Conservation (phyloP, 2,797 vertebrate species). For the Falco berigora region DNA sequence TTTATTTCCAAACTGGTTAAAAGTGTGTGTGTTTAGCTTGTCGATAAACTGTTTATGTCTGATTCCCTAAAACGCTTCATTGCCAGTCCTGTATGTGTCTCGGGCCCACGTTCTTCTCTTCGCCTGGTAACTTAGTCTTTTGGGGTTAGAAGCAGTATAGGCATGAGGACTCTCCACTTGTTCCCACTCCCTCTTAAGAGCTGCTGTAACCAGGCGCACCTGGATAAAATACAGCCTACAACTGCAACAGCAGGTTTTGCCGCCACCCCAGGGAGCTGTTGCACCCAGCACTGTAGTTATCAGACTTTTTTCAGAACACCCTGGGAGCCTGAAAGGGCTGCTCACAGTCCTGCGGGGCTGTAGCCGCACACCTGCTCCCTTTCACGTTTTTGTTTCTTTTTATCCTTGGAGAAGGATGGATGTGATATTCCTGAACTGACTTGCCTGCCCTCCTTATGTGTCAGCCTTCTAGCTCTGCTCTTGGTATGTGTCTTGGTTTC, state of each 20-base stretch:
- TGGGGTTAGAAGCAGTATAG: not conserved
- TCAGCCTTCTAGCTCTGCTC: not conserved
- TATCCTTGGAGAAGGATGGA: not conserved
- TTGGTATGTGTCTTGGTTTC: not conserved
- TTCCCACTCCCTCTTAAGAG: not conserved
- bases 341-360: not conserved
- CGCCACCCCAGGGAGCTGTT: not conserved
- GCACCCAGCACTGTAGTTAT: not conserved
- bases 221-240: not conserved
- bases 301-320: not conserved
- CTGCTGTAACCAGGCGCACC: not conserved
- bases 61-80: not conserved
- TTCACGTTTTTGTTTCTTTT: not conserved
- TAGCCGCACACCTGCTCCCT: not conserved
- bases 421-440: not conserved
- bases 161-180: not conserved
- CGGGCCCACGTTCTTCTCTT: not conserved
- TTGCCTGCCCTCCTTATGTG: not conserved
- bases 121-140: not conserved
- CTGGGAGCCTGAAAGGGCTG: not conserved
- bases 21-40: slow-evolving; percentile 24
- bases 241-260: not conserved
- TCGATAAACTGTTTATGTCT: not conserved
- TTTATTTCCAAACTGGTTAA: slow-evolving; percentile 54
- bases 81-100: not conserved